A percentile compares a stretch with the other conserved stretches of the same genome.
Conservation (phyloP, 1,140 invertebrate species). For the Pristionchus pacificus region DNA sequence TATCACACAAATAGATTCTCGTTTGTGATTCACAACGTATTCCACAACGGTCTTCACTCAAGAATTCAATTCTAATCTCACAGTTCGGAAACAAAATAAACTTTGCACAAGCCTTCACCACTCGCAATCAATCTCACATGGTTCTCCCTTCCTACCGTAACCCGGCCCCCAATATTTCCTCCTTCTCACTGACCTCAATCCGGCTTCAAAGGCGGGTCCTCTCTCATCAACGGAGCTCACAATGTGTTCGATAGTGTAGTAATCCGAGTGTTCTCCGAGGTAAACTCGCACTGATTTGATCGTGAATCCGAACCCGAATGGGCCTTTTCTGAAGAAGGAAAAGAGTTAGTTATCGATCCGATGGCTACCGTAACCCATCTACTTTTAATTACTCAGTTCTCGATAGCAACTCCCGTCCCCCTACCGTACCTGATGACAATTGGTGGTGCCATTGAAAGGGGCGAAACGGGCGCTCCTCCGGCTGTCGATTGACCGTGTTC, state of each 20-base stretch:
- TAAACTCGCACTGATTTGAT: slow-evolving; percentile 56
- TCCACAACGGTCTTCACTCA: neutral
- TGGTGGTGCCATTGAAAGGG: neutral
- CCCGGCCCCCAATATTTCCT: neutral
- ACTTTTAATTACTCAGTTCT: neutral
- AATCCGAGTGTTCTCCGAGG: slow-evolving; percentile 49
- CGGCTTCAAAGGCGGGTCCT: slow-evolving; percentile 50
- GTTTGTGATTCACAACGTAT: neutral
- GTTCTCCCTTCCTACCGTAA: no score
- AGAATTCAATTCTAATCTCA: neutral
- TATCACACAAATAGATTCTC: no score
- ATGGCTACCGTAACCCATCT: neutral
- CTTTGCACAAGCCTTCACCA: neutral
- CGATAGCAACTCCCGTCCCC: neutral
- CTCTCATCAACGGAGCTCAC: slow-evolving; percentile 47
- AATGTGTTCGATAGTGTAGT: slow-evolving; percentile 57
- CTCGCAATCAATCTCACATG: neutral
- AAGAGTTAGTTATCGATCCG: no score
- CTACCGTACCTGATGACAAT: neutral
- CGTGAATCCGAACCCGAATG: slow-evolving; percentile 53
- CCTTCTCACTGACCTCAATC: slow-evolving; percentile 24
- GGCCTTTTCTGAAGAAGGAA: slow-evolving; percentile 47
- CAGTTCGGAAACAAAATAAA: neutral
- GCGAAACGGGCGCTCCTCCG: neutral
- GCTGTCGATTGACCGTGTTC: neutral